These are phyloP conservation scores for Coendou prehensilis DNA, from an alignment of 2,797 vertebrate species.

Conservation along the genomic window DNA sequence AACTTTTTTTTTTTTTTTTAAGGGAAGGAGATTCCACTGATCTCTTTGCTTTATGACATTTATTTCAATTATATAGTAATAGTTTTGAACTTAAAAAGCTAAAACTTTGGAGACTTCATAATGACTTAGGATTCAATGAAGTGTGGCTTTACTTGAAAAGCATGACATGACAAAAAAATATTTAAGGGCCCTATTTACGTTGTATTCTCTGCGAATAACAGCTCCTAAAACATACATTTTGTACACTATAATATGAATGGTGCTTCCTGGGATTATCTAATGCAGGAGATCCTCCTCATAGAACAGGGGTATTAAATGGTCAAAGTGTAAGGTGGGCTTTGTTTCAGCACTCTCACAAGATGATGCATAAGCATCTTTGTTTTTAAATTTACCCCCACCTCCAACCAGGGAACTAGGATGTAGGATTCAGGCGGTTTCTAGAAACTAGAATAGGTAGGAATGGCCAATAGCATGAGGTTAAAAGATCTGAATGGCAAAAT, in stretches of 20 bases:
- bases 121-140: slow-evolving; percentile 16
- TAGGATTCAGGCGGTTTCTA: neutral
- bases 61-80: slow-evolving; percentile 6
- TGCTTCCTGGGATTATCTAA: neutral
- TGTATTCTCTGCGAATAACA: neutral
- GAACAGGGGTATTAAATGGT: slow-evolving; percentile 3
- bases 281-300: neutral
- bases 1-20: neutral
- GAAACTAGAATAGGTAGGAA: neutral
- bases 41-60: slow-evolving; percentile 9
- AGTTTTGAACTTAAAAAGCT: slow-evolving; percentile 49
- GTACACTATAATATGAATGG: neutral
- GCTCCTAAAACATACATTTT: neutral
- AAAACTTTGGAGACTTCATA: neutral
- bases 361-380: neutral
- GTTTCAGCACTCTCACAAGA: neutral
- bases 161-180: neutral
- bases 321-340: neutral
- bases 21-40: neutral
- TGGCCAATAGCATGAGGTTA: neutral
- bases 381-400: neutral
- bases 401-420: neutral
- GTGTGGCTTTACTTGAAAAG: neutral
- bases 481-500: neutral
- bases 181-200: neutral